A percentile compares a stretch with the other conserved stretches of the same genome.
Conservation (phyloP, 2,888 invertebrate genomes). For the Rhyacophila evoluta region DNA sequence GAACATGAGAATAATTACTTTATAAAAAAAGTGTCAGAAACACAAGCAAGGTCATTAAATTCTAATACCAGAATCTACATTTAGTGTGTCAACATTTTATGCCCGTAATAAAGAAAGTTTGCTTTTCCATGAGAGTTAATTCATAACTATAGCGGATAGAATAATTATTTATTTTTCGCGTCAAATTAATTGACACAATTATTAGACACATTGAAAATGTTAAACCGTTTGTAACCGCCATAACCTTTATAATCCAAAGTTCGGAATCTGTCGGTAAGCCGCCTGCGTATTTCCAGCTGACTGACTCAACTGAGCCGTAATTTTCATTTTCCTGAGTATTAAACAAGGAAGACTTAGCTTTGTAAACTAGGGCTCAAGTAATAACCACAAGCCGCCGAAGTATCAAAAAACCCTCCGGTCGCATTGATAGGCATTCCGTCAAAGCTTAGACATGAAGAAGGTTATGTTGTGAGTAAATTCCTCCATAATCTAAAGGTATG, state of each 20-base stretch:
- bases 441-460: background rate
- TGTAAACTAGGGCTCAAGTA: background rate
- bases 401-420: background rate
- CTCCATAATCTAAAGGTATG: background rate
- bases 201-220: background rate
- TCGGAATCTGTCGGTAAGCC: background rate
- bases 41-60: no score
- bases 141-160: no score
- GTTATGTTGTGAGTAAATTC: background rate
- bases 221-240: background rate
- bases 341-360: slow-evolving; percentile 16
- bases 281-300: background rate
- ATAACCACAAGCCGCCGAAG: background rate
- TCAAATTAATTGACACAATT: background rate
- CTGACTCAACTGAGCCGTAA: slow-evolving; percentile 1
- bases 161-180: background rate
- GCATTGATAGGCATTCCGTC: background rate
- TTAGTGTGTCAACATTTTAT: no score
- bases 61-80: no score
- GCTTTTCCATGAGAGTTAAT: no score
- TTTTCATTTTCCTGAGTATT: slow-evolving; percentile 8
- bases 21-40: no score
- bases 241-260: background rate
- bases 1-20: no score
- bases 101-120: no score